phyloP scores from a whole-genome alignment of 1,140 invertebrate genomes.

The Drosophila bipectinata region DNA sequence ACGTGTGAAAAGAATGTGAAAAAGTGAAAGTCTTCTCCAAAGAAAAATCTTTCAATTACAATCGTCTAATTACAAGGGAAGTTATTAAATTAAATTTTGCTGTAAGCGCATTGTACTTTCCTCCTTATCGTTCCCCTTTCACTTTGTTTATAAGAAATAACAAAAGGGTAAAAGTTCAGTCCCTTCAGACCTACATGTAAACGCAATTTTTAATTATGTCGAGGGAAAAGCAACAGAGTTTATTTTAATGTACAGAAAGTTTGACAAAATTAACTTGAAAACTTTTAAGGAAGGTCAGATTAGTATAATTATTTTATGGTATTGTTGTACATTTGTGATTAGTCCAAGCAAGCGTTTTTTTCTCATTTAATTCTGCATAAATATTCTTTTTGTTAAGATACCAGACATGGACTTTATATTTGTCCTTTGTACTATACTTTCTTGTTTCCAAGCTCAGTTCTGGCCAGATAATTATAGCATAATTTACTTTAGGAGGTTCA shows the following conservation, averaged over 20 bases:
- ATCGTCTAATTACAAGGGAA: neutral
- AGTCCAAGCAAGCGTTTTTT: neutral
- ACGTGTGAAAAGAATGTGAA: neutral
- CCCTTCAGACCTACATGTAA: neutral
- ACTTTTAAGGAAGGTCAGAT: neutral
- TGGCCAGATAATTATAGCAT: constrained; percentile 6
- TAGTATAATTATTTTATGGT: neutral
- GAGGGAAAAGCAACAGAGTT: constrained; percentile 1
- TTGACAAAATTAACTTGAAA: constrained; percentile 35
- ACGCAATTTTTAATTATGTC: constrained; percentile 27
- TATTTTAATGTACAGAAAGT: constrained; percentile 31
- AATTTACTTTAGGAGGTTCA: constrained; percentile 5
- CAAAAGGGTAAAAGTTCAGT: neutral
- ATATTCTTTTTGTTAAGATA: neutral
- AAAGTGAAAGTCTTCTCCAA: neutral
- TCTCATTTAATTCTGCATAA: neutral
- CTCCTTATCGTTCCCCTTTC: neutral
- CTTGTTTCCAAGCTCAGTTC: neutral
- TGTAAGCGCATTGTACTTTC: neutral
- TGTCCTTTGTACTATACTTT: neutral
- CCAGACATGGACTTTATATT: neutral
- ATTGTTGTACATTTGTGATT: neutral
- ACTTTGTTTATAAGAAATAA: neutral
- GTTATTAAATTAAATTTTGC: neutral
- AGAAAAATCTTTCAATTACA: neutral